Percentiles rank a stretch among this genome's conserved stretches.
These are phyloP conservation scores for Pasiphila rectangulata DNA, from an alignment of 2,888 invertebrate genomes.

Conservation along the genomic window DNA sequence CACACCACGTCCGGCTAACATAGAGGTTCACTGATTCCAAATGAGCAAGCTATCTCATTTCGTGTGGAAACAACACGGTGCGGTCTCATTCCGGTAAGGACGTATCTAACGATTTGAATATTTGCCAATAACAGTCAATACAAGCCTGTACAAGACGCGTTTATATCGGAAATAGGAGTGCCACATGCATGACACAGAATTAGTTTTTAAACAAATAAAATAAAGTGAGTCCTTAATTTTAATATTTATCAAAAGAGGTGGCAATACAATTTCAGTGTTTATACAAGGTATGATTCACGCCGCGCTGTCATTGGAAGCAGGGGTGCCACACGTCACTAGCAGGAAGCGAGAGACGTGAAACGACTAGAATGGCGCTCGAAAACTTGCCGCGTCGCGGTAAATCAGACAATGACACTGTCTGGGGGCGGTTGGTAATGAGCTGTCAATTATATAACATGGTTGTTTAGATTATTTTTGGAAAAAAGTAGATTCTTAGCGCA, in stretches of 20 bases:
- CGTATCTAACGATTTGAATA: too few relatives aligned
- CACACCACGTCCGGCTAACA: too few relatives aligned
- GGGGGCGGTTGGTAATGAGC: conserved; percentile 16
- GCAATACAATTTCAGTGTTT: background rate
- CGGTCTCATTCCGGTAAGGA: too few relatives aligned
- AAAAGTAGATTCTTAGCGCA: too few relatives aligned
- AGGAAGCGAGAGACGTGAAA: conserved; percentile 19
- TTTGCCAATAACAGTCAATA: too few relatives aligned
- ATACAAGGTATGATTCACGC: conserved; percentile 15
- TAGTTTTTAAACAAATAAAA: background rate
- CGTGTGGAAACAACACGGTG: too few relatives aligned
- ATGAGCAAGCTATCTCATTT: too few relatives aligned
- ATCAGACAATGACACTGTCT: conserved; percentile 11
- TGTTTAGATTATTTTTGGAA: background rate
- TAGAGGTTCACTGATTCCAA: too few relatives aligned
- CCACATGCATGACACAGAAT: too few relatives aligned
- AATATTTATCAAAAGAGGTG: background rate
- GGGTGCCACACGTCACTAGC: conserved; percentile 21
- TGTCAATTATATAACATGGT: conserved; percentile 4
- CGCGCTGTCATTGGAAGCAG: conserved; percentile 17
- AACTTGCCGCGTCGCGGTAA: conserved; percentile 14
- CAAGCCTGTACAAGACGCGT: too few relatives aligned
- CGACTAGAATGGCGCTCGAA: conserved; percentile 18
- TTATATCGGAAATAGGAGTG: too few relatives aligned
- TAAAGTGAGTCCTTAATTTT: background rate